A percentile compares a stretch with the other conserved stretches of the same genome.
Conservation (phyloP, 1,140 invertebrate species). For the Centruroides sculpturatus region DNA sequence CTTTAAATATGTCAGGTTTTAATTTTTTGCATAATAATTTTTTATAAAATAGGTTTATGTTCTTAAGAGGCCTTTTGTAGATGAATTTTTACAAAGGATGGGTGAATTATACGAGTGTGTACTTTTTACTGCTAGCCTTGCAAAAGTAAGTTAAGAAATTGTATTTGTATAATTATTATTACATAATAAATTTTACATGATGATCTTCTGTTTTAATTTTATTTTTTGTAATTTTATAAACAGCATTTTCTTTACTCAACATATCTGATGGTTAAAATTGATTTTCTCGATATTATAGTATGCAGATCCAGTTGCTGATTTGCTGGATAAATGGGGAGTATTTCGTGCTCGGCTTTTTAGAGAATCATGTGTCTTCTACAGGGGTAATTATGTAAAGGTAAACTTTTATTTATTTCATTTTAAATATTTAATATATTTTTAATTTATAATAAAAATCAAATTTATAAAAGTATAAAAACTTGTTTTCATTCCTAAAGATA, state of each 20-base stretch:
- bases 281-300: constrained; percentile 47
- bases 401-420: background rate
- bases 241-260: background rate
- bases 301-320: constrained; percentile 97
- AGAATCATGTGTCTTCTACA: constrained; percentile 98
- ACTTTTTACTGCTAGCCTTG: constrained; percentile 95
- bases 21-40: background rate
- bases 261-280: background rate
- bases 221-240: background rate
- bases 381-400: constrained; percentile 96
- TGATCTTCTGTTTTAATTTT: too few species aligned
- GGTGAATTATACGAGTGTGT: constrained; percentile 98
- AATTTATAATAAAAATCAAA: too few species aligned
- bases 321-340: constrained; percentile 94
- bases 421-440: too few species aligned
- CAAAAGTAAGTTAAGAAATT: constrained; percentile 51
- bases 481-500: background rate
- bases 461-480: background rate
- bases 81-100: constrained; percentile 96
- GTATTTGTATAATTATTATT: background rate
- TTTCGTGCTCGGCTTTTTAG: constrained; percentile 90
- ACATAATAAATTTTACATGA: too few species aligned
- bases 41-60: constrained; percentile 63
- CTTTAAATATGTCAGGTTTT: too few species aligned
- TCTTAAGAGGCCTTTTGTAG: constrained; percentile 95